Evolutionary conservation across 2,888 invertebrate genomes (phyloP).

Genomic region (Hemaris fuciformis): DNA sequence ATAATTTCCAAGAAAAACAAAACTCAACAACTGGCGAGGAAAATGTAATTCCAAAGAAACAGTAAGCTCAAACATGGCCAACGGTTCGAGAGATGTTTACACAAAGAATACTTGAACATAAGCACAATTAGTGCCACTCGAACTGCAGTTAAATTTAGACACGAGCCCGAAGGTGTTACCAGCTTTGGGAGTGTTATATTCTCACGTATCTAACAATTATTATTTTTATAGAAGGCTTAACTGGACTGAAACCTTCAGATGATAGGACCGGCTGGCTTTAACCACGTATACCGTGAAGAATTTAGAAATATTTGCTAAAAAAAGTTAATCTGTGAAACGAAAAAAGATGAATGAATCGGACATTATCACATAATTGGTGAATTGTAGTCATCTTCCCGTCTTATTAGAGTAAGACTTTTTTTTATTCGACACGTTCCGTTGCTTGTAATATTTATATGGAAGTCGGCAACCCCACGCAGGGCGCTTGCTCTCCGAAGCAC

Average conservation of each 20-base stretch:
- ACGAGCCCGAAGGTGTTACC: not conserved
- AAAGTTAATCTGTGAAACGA: too few relatives aligned
- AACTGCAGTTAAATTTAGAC: constrained; percentile 4
- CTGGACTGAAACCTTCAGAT: too few relatives aligned
- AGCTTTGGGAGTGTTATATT: not conserved
- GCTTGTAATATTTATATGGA: not conserved
- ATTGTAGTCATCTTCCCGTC: too few relatives aligned
- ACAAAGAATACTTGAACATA: constrained; percentile 9
- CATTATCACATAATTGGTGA: too few relatives aligned
- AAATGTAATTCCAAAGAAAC: not conserved
- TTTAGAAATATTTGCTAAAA: too few relatives aligned
- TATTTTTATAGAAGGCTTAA: too few relatives aligned
- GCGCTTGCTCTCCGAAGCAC: constrained; percentile 6
- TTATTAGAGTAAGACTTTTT: too few relatives aligned
- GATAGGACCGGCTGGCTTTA: too few relatives aligned
- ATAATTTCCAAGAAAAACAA: constrained; percentile 4
- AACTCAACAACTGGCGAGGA: not conserved
- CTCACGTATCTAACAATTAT: not conserved
- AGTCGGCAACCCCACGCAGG: not conserved
- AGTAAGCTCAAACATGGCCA: not conserved
- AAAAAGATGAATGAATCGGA: too few relatives aligned
- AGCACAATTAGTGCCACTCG: constrained; percentile 10
- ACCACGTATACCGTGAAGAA: too few relatives aligned
- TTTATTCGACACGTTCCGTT: too few relatives aligned
- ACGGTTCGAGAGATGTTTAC: constrained; percentile 3